Evolutionary conservation across 2,888 invertebrate genomes (phyloP), one percentile per base, ranked within the genome.

Genomic region (Drosophila testacea): DNA sequence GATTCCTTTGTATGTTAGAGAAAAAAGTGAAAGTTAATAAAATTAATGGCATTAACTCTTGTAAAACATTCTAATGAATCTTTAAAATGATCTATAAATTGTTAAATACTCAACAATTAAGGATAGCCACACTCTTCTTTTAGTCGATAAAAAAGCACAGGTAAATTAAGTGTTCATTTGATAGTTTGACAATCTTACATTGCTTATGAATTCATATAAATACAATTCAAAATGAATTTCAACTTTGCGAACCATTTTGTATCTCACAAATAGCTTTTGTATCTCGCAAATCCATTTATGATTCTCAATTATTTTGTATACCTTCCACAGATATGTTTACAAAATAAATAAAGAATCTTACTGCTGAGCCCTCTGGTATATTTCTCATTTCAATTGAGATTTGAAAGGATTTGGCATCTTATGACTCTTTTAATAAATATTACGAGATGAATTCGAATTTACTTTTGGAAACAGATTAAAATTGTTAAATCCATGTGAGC

Each of bases 371-470:
- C 6, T 22, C 22, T 22, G 22, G 6, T 1, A 36, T 6, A 38
- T 52, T 39, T 39, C 7, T 38, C 27, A 42, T 54, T 22, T 16
- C 16, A 54, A 32, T 4, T 32, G 16, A 11, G 41, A 22, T 32
- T 54, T 32, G 3, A 41, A 30, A 11, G 41, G 32, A 41, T 54
- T 41, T 11, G 6, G 7, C 54, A 32, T 30, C 41, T 41, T 32
- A 28, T 13, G 13, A 50, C 11, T 11, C 50, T 22, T 36, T 50
- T 50, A 36, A 50, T 50, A n/a, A n/a, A 38, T 28, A n/a, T 51
- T 27, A n/a, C 38, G 9, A 36, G 9, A 38, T 51, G 27, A 4
- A 50, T 50, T 38, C 28, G 11, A 28, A 38, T 38, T 28, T 38
- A 4, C 28, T 13, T 16, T 32, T 16, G 13, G 16, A 28, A 54